These are phyloP conservation scores for Lycia hirtaria DNA, from an alignment of 2,888 invertebrate genomes.

Conservation along the genomic window DNA sequence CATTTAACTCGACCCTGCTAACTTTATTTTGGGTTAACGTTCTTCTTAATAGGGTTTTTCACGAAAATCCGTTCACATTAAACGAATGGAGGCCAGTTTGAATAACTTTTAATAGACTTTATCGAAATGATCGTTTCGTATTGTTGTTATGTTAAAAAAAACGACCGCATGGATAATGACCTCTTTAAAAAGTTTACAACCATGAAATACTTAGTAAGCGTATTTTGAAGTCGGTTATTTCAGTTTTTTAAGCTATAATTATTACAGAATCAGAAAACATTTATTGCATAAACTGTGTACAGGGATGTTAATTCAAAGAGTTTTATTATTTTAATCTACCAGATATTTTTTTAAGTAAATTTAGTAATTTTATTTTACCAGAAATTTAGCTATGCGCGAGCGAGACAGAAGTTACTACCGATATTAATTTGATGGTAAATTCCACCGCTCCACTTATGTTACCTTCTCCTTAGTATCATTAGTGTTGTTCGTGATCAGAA, in stretches of 20 bases:
- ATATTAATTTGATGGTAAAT: not conserved
- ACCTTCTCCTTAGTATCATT: not conserved
- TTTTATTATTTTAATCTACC: no score
- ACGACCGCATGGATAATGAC: not conserved
- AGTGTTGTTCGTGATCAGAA: not conserved
- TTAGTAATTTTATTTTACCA: no score
- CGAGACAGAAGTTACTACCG: no score
- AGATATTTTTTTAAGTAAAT: no score
- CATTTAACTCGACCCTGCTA: slow-evolving; percentile 56
- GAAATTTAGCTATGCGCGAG: no score
- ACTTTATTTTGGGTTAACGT: slow-evolving; percentile 68
- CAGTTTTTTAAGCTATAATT: no score
- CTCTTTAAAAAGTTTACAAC: not conserved
- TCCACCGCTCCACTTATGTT: not conserved
- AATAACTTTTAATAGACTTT: slow-evolving; percentile 31
- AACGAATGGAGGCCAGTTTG: slow-evolving; percentile 34
- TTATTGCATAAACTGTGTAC: no score
- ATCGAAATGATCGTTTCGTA: slow-evolving; percentile 6
- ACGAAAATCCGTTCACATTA: slow-evolving; percentile 45
- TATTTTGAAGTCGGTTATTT: no score
- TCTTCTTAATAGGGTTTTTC: slow-evolving; percentile 55
- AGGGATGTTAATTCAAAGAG: no score
- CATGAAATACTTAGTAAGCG: no score
- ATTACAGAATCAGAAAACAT: no score
- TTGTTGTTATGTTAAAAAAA: not conserved